These are phyloP conservation scores for Virgularia gustaviana DNA, from an alignment of 92 coral and sea anemone genomes.

Conservation along the genomic window DNA sequence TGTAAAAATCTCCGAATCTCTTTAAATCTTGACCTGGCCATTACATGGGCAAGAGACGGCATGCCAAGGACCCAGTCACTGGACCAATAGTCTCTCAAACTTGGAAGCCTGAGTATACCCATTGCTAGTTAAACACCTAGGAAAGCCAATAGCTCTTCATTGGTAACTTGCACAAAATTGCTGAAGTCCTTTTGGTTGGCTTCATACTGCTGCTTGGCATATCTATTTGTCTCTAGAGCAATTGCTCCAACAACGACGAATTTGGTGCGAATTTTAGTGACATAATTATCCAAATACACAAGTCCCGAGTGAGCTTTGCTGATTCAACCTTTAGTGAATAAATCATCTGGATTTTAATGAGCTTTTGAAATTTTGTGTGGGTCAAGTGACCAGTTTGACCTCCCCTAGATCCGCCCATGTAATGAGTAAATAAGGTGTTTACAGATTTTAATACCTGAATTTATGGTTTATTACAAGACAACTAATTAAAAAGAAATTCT, in stretches of 20 bases:
- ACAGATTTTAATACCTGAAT: no score
- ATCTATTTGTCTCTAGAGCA: conserved; percentile 1
- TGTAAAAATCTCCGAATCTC: conserved; percentile 25
- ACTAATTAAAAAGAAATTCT: no score
- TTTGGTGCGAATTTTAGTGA: no score
- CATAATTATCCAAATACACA: no score
- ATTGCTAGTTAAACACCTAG: not conserved
- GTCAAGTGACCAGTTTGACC: no score
- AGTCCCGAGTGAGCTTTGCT: no score
- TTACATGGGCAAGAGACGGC: conserved; percentile 32
- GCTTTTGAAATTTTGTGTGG: no score
- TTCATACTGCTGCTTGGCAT: conserved; percentile 5
- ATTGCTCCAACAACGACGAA: no score
- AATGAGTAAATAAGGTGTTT: no score
- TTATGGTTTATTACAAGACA: no score
- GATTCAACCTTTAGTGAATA: no score
- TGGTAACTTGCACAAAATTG: conserved; percentile 7
- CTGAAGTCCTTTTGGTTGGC: not conserved
- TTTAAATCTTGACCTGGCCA: conserved; percentile 36
- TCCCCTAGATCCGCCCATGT: no score
- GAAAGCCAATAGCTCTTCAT: conserved; percentile 10
- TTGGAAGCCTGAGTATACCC: conserved; percentile 15
- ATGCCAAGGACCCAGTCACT: conserved; percentile 38
- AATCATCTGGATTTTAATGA: conserved; percentile 1
- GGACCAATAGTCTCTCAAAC: conserved; percentile 14